A percentile compares a stretch with the other conserved stretches of the same genome.
phyloP scores from a whole-genome alignment of 2,113 vertebrate genomes.

The Passer domesticus region DNA sequence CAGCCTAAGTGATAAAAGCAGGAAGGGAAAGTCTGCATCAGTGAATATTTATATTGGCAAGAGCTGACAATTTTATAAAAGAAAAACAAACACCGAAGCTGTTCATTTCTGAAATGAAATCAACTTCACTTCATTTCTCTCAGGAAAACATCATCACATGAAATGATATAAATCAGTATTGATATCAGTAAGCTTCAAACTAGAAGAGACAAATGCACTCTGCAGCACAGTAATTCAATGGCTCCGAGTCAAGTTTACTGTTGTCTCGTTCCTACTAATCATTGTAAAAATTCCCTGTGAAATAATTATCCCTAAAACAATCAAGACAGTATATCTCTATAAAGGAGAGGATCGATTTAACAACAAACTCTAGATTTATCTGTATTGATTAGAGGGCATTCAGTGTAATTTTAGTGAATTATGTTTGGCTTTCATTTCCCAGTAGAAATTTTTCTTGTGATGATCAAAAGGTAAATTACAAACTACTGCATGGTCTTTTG shows the following conservation, averaged over 20 bases:
- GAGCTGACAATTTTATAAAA: slow-evolving; percentile 72
- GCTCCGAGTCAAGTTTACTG: slow-evolving; percentile 73
- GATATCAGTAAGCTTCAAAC: slow-evolving; percentile 57
- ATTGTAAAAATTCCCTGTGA: slow-evolving; percentile 76
- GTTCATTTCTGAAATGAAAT: slow-evolving; percentile 77
- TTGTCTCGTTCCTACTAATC: slow-evolving; percentile 75
- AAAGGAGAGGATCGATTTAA: slow-evolving; percentile 83
- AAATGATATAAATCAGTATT: slow-evolving; percentile 72
- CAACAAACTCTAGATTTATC: slow-evolving; percentile 91
- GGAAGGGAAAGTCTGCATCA: slow-evolving; percentile 77
- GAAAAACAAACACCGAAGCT: slow-evolving; percentile 74
- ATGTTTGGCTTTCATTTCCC: slow-evolving; percentile 81
- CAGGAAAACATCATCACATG: slow-evolving; percentile 62
- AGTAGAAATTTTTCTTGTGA: slow-evolving; percentile 78
- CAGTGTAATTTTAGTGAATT: slow-evolving; percentile 82
- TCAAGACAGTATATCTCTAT: slow-evolving; percentile 79
- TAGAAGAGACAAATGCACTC: slow-evolving; percentile 61
- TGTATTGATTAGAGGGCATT: slow-evolving; percentile 78
- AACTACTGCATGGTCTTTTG: slow-evolving; percentile 58
- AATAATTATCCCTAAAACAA: slow-evolving; percentile 85
- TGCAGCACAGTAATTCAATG: slow-evolving; percentile 55
- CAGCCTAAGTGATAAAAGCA: slow-evolving; percentile 72
- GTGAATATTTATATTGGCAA: slow-evolving; percentile 82
- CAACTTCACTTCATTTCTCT: slow-evolving; percentile 66
- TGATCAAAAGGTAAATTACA: slow-evolving; percentile 68